Evolutionary conservation across 30 jellyfish, hydroid and myxozoan species (phyloP).

Genomic region (Hydractinia echinata): DNA sequence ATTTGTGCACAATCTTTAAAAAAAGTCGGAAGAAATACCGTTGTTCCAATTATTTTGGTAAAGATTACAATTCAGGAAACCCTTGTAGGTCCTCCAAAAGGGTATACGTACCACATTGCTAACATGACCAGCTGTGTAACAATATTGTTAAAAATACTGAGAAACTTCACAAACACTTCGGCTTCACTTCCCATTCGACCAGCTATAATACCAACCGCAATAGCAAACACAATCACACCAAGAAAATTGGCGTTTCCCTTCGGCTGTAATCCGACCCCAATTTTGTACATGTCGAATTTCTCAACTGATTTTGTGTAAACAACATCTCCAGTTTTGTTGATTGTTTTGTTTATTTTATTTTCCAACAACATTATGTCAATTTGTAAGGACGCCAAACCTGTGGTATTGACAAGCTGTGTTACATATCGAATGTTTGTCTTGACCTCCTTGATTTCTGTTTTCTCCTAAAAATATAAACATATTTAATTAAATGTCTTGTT

Average conservation of each 20-base stretch:
- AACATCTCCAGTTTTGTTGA: neutral
- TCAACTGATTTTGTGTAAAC: conserved; percentile 32
- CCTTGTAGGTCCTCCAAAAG: no score
- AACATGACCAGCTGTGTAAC: conserved; percentile 62
- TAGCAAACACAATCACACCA: conserved; percentile 73
- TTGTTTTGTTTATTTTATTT: conserved; percentile 25
- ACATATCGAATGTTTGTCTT: conserved; percentile 38
- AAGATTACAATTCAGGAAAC: no score
- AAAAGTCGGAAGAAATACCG: no score
- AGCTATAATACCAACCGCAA: conserved; percentile 69
- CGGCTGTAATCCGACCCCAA: conserved; percentile 41
- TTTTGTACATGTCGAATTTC: conserved; percentile 51
- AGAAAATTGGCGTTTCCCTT: conserved; percentile 65
- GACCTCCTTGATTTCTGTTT: conserved; percentile 44
- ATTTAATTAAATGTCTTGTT: neutral
- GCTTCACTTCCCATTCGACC: conserved; percentile 71
- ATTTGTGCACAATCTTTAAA: no score
- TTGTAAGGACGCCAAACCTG: conserved; percentile 42
- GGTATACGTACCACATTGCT: conserved; percentile 82
- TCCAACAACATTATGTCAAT: conserved; percentile 32
- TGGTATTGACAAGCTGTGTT: conserved; percentile 18
- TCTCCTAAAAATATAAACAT: conserved; percentile 44
- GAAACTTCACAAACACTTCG: conserved; percentile 44
- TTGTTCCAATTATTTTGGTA: no score
- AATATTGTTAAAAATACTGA: conserved; percentile 49